These are phyloP conservation scores for Cavia aperea DNA, from an alignment of 2,113 vertebrate genomes.

Conservation along the genomic window DNA sequence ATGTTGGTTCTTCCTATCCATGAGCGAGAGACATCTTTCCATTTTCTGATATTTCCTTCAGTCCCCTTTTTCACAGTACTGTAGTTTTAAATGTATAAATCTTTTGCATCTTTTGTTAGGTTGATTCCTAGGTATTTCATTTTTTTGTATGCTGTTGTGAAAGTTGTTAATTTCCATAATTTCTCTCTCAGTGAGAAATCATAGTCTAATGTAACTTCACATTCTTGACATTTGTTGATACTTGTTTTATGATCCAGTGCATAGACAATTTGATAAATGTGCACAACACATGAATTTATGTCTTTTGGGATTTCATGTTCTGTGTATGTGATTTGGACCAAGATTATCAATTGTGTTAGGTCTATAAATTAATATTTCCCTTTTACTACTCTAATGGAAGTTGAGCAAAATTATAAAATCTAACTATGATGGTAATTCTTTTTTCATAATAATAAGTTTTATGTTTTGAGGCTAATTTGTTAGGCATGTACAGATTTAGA, in stretches of 20 bases:
- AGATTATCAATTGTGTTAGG: background rate
- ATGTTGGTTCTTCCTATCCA: too few species aligned
- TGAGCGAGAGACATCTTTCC: too few species aligned
- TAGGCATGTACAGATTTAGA: background rate
- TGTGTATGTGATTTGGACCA: background rate
- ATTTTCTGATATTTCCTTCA: too few species aligned
- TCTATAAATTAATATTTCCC: background rate
- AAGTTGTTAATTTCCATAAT: too few species aligned
- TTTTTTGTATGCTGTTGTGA: too few species aligned
- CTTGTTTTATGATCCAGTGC: background rate
- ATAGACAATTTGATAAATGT: background rate
- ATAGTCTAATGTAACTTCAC: background rate
- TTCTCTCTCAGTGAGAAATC: background rate
- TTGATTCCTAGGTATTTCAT: too few species aligned
- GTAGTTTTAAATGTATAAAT: too few species aligned
- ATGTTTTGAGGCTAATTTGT: background rate
- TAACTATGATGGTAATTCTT: background rate
- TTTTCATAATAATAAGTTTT: background rate
- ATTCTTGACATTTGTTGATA: background rate
- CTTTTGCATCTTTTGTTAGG: too few species aligned
- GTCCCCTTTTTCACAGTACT: too few species aligned
- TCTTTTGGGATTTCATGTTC: background rate
- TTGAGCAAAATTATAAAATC: background rate
- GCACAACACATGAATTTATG: background rate
- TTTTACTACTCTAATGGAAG: background rate